Evolutionary conservation across 30 jellyfish, hydroid and myxozoan genomes (phyloP), one percentile per base, ranked within the genome.

Genomic region (Chironex yamaguchii): DNA sequence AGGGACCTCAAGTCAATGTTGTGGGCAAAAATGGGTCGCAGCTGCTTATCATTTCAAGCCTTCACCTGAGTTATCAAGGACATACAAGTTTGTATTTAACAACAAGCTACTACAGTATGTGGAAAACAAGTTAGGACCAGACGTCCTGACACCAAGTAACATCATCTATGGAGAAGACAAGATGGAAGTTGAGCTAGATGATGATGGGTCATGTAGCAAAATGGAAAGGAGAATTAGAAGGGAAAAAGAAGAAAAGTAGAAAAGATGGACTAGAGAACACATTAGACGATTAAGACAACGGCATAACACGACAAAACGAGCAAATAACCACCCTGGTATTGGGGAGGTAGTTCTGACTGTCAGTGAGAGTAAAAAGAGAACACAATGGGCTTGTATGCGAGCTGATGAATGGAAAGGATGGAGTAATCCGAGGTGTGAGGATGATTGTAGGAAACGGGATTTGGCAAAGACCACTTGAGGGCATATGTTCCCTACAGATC

Each of bases 211-310:
- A 50, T 76, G 63, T 3, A 75, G 75, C n/a, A 75, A 49, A 63
- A 51, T 75, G 62, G 88, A 75, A 50, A 75, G 34, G 68, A 75
- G 88, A 75, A 48, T 75, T 17, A 75, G 88, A 51, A 76, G 52
- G 67, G 67, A 77, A 23, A 86, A 76, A 48, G 78, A 86, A 49
- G 69, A 29, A 32, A 74, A 31, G 29, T 86, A 90, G 96, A 34
- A 62, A 26, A 35, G 96, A 74, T 74, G 96, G 96, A 13, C 72
- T 13, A 72, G 69, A 6, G 91, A 86, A 65, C 76, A 86, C 36
- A 86, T 75, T 25, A 53, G 86, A 62, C 68, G 79, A 11, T 49
- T 86, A 52, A 67, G 96, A 42, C 91, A 86, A 32, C 63, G 85
- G 31, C 96, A 86, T 58, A 72, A 54, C 34, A n/a, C n/a, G n/a